These are phyloP conservation scores for Nephrocerus scutellatus DNA, from an alignment of 2,888 invertebrate genomes.

Conservation along the genomic window DNA sequence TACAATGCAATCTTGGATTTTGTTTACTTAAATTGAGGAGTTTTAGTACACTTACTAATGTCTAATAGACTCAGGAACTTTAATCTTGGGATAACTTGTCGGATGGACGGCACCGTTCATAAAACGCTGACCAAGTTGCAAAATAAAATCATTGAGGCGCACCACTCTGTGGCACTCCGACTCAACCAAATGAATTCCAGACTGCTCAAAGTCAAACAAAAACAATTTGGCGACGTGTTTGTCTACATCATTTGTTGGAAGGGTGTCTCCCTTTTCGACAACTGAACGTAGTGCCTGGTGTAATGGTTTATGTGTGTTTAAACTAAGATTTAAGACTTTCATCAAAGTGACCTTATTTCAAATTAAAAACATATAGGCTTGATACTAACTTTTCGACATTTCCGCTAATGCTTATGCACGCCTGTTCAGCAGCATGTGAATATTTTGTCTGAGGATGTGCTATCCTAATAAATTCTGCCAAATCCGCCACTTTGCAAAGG, in stretches of 20 bases:
- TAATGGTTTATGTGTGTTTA: constrained; percentile 83
- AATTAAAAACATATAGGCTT: background rate
- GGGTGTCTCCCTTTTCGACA: constrained; percentile 61
- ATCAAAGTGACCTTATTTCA: background rate
- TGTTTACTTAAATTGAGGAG: too few relatives aligned
- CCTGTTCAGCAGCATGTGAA: constrained; percentile 78
- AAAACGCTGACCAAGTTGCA: constrained; percentile 77
- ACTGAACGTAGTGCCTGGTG: constrained; percentile 71
- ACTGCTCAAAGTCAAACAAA: constrained; percentile 94
- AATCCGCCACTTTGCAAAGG: constrained; percentile 91
- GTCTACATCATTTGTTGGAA: constrained; percentile 65
- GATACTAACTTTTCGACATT: constrained; percentile 80
- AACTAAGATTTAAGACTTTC: constrained; percentile 48
- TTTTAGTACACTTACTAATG: constrained; percentile 70
- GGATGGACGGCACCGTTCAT: constrained; percentile 69
- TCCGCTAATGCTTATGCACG: constrained; percentile 79
- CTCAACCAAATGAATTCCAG: constrained; percentile 89
- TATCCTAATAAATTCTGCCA: constrained; percentile 91
- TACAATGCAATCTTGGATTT: too few relatives aligned
- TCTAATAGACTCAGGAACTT: constrained; percentile 64
- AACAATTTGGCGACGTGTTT: constrained; percentile 81
- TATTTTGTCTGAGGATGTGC: constrained; percentile 79
- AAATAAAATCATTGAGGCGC: constrained; percentile 74
- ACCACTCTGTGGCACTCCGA: constrained; percentile 68
- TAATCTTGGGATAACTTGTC: constrained; percentile 57